These are phyloP conservation scores for Deroplatys truncata DNA, from an alignment of 2,888 invertebrate genomes.

Conservation along the genomic window DNA sequence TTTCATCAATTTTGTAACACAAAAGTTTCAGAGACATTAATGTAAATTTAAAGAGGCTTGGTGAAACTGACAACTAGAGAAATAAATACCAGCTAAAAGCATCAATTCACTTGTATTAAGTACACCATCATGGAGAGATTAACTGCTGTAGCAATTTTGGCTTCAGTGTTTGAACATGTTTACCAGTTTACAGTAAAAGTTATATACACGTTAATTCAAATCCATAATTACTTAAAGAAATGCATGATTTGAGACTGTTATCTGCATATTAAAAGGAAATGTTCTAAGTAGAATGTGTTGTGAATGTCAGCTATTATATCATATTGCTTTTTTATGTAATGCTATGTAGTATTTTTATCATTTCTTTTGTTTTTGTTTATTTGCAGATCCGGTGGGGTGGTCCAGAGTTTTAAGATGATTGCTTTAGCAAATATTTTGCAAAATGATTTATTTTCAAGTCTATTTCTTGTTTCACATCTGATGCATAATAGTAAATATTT, in stretches of 20 bases:
- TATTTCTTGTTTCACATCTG: not conserved
- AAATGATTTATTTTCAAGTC: not conserved
- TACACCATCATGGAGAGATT: too few species aligned
- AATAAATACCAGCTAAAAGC: too few species aligned
- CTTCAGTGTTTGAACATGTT: too few species aligned
- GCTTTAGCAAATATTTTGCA: not conserved
- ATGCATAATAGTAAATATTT: not conserved
- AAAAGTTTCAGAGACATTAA: too few species aligned
- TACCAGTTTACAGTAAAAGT: not conserved
- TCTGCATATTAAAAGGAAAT: too few species aligned
- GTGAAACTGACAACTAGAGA: too few species aligned
- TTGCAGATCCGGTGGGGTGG: conserved; percentile 36
- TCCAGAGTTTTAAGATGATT: conserved; percentile 26
- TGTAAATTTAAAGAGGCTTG: too few species aligned
- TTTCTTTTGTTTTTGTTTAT: conserved; percentile 18
- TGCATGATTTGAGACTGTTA: not conserved
- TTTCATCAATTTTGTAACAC: too few species aligned
- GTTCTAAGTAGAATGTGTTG: not conserved
- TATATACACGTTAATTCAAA: not conserved
- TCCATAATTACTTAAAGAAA: not conserved
- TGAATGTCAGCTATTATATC: not conserved
- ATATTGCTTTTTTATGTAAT: not conserved
- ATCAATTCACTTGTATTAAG: too few species aligned
- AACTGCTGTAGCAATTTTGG: too few species aligned
- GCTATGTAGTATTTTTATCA: not conserved